phyloP scores from a whole-genome alignment of 1,140 invertebrate genomes.

The Ceratina australensis region DNA sequence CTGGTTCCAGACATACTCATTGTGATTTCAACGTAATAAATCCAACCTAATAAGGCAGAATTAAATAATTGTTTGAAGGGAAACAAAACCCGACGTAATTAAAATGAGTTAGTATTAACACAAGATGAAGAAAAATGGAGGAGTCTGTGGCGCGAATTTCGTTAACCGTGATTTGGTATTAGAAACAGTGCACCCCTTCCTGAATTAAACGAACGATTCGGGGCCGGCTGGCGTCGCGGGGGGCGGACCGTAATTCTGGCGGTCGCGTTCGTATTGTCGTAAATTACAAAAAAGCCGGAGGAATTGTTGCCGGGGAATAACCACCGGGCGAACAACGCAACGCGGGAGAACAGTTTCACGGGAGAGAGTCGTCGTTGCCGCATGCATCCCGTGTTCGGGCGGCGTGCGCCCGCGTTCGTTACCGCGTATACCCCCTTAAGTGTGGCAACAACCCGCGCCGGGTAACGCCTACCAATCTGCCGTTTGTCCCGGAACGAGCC shows the following conservation, averaged over 20 bases:
- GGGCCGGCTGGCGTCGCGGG: neutral
- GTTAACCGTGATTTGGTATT: too few species aligned
- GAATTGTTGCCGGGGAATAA: constrained; percentile 44
- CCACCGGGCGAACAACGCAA: neutral
- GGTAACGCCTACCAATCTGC: constrained; percentile 68
- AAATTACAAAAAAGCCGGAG: constrained; percentile 43
- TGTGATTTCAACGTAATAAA: too few species aligned
- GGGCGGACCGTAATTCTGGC: constrained; percentile 29
- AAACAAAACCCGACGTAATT: too few species aligned
- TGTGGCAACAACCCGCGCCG: constrained; percentile 42
- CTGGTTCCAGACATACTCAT: too few species aligned
- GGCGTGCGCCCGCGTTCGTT: constrained; percentile 39
- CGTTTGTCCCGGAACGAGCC: constrained; percentile 64
- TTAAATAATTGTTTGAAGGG: too few species aligned
- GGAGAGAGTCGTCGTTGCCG: neutral
- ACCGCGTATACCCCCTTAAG: constrained; percentile 50
- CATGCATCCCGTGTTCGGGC: neutral
- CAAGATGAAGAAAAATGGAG: too few species aligned
- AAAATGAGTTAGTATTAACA: too few species aligned
- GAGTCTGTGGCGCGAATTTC: too few species aligned
- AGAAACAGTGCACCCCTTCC: too few species aligned
- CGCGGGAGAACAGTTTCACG: neutral
- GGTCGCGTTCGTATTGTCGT: constrained; percentile 43
- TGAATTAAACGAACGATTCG: constrained; percentile 21
- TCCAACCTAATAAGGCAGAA: too few species aligned